phyloP scores from a whole-genome alignment of 2,797 vertebrate genomes.

The Enteromius anoplus region DNA sequence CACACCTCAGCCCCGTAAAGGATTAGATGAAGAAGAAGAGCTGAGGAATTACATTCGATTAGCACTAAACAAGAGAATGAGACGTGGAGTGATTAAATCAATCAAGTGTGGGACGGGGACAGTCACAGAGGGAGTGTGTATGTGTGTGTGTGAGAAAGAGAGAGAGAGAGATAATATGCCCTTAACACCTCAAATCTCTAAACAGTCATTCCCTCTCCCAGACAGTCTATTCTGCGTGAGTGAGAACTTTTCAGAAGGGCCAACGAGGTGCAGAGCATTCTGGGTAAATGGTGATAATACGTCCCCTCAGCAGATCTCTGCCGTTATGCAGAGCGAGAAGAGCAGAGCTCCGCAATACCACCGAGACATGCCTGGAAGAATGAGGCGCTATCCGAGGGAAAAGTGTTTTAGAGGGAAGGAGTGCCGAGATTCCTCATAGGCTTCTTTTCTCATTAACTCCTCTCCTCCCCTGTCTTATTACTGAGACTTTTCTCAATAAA shows the following conservation, averaged over 20 bases:
- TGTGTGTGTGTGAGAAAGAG: not conserved
- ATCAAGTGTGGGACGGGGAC: conserved; percentile 71
- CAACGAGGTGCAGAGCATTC: conserved; percentile 51
- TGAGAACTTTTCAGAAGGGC: conserved; percentile 49
- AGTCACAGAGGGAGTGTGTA: conserved; percentile 52
- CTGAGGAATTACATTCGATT: conserved; percentile 81
- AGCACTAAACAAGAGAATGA: conserved; percentile 80
- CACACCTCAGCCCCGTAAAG: conserved; percentile 68
- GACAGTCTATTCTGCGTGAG: conserved; percentile 53
- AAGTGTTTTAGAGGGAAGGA: conserved; percentile 47
- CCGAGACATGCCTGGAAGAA: conserved; percentile 64
- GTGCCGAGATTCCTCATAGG: conserved; percentile 60
- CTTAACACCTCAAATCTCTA: conserved; percentile 57
- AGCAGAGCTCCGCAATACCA: conserved; percentile 63
- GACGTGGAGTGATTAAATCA: conserved; percentile 74
- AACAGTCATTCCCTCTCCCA: conserved; percentile 47
- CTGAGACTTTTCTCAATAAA: conserved; percentile 75
- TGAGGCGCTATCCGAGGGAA: conserved; percentile 68
- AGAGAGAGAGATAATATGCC: conserved; percentile 52
- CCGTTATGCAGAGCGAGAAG: conserved; percentile 42
- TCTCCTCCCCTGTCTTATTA: conserved; percentile 75
- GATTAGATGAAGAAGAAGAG: conserved; percentile 78
- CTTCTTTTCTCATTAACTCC: conserved; percentile 66
- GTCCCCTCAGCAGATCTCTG: conserved; percentile 49
- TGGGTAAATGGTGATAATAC: conserved; percentile 57